phyloP scores from a whole-genome alignment of 2,888 invertebrate species.

The Sinopyrophorus schimmeli region DNA sequence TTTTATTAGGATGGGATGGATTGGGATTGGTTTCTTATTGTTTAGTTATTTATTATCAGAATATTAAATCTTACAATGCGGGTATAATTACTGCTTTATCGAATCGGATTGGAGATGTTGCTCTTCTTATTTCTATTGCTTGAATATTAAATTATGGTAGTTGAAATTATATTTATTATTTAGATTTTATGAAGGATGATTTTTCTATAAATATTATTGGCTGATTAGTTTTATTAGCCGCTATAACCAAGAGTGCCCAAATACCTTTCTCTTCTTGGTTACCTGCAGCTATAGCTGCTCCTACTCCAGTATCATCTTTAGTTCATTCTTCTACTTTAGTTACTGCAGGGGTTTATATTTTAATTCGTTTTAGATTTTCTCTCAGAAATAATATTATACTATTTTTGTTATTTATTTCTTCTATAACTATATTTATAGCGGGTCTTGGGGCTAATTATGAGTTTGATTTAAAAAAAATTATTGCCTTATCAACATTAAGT shows the following conservation, averaged over 20 bases:
- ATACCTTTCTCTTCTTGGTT: conserved; percentile 79
- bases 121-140: conserved; percentile 59
- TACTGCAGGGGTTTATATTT: conserved; percentile 73
- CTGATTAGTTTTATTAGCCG: conserved; percentile 61
- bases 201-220: conserved; percentile 49
- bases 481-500: conserved; percentile 76
- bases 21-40: conserved; percentile 64
- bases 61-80: conserved; percentile 67
- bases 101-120: conserved; percentile 75
- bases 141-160: conserved; percentile 48
- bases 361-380: conserved; percentile 69
- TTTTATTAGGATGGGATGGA: conserved; percentile 75
- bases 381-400: conserved; percentile 55
- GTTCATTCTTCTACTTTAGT: conserved; percentile 81
- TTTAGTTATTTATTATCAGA: conserved; percentile 74
- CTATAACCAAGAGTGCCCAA: conserved; percentile 79
- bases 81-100: conserved; percentile 72
- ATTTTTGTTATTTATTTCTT: conserved; percentile 58
- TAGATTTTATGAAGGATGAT: conserved; percentile 57
- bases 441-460: conserved; percentile 66
- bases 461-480: conserved; percentile 76
- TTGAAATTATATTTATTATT: conserved; percentile 48
- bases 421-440: conserved; percentile 65
- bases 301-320: conserved; percentile 71
- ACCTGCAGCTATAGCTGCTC: conserved; percentile 76